Base-by-base conservation (phyloP, 2,797 vertebrate genomes). In the Taenioides sp. region DNA sequence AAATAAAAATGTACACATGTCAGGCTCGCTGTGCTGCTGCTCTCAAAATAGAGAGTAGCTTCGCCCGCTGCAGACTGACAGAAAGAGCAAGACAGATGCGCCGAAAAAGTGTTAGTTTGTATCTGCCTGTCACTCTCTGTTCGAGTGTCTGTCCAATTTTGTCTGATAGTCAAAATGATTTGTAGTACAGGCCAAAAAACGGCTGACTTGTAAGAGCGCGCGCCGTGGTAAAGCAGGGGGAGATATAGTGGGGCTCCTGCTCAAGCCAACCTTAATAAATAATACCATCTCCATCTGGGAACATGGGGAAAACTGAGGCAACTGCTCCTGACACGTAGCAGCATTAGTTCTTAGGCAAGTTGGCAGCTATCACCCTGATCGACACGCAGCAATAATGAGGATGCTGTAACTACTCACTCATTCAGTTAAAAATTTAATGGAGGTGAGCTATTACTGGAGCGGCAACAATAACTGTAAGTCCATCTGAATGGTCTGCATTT, bases 41-140 rank as follows among this genome's bases (percentile, higher is more conserved):
- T 80, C 75, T 78, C 67, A 72, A 84, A 84, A 81, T 71, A 85
- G 74, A 65, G 62, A 70, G 75, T 73, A 75, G 68, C 74, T 86
- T 85, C 64, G 63, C 67, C 61, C 65, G 67, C 78, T 69, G 23
- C 47, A 73, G 81, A 85, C 76, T 85, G 87, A 85, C 82, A 83
- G 74, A 80, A 59, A 43, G 77, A 81, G 67, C 71, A 67, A 81
- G 79, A 74, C 71, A 55, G 77, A 75, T 57, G 58, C 50, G 25
- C 43, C 61, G 75, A 34, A 60, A 73, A 69, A 66, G 71, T 69
- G 71, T 65, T 72, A 69, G 72, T 79, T 79, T 81, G 74, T 86
- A 78, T 85, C 80, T 81, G 76, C 68, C 83, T 81, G 81, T 88
- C 82, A 83, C 75, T 87, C 67, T 74, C 65, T 81, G 80, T 85